Conservation (phyloP, 1,140 invertebrate species). For the Daktulosphaira vitifoliae region DNA sequence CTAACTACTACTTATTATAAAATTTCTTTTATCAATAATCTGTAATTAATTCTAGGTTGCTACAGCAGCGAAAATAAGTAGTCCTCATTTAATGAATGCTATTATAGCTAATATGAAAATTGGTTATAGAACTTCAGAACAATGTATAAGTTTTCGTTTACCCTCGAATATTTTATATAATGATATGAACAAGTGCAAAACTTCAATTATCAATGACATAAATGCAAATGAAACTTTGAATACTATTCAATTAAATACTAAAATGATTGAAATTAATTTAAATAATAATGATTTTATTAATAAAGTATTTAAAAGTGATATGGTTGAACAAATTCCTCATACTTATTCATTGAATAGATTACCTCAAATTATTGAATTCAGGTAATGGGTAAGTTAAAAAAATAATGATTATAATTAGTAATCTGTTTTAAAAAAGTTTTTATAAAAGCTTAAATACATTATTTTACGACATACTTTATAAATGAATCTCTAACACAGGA, state of each 20-base stretch:
- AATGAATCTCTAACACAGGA: too few species aligned
- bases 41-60: slow-evolving; percentile 6
- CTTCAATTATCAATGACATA: not conserved
- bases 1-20: too few species aligned
- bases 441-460: too few species aligned
- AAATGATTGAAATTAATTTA: not conserved
- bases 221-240: not conserved
- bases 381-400: slow-evolving; percentile 28
- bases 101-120: slow-evolving; percentile 14
- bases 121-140: not conserved
- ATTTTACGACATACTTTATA: too few species aligned
- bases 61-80: not conserved
- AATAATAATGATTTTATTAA: slow-evolving; percentile 18
- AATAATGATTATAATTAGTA: too few species aligned
- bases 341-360: not conserved
- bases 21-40: too few species aligned
- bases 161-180: slow-evolving; percentile 10
- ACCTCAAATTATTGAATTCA: slow-evolving; percentile 17
- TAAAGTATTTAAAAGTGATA: not conserved
- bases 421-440: too few species aligned
- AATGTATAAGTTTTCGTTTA: slow-evolving; percentile 1
- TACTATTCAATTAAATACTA: not conserved
- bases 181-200: not conserved
- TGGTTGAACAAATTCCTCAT: not conserved
- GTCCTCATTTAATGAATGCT: not conserved